Evolutionary conservation across 2,888 invertebrate species (phyloP).

Genomic region (Drosophila meridionalis): DNA sequence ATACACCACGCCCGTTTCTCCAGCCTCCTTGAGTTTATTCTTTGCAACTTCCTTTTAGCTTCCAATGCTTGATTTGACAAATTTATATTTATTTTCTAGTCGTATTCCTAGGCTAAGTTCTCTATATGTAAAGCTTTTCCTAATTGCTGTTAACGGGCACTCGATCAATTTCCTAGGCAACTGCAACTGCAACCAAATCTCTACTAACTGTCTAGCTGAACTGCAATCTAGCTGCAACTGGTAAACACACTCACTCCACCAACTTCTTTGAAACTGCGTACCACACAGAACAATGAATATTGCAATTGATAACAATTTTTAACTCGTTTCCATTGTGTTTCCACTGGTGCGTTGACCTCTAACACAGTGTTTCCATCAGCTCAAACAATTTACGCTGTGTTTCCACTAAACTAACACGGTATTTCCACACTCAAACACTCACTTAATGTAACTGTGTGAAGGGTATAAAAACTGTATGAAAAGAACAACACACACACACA

Average conservation of each 20-base stretch:
- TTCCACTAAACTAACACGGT: conserved; percentile 17
- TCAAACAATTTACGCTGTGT: background rate
- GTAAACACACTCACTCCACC: conserved; percentile 22
- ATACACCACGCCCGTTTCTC: conserved; percentile 16
- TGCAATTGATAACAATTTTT: conserved; percentile 11
- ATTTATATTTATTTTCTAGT: conserved; percentile 19
- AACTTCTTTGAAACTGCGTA: conserved; percentile 2
- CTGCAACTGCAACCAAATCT: conserved; percentile 26
- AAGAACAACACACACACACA: conserved; percentile 41
- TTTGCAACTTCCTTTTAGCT: conserved; percentile 1
- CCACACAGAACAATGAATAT: conserved; percentile 9
- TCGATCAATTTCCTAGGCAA: conserved; percentile 34
- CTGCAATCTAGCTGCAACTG: conserved; percentile 35
- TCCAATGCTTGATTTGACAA: conserved; percentile 43
- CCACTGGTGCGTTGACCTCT: background rate
- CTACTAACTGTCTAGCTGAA: conserved; percentile 35
- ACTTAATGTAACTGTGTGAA: conserved; percentile 55
- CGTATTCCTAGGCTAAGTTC: conserved; percentile 49
- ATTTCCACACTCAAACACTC: conserved; percentile 12
- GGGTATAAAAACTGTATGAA: conserved; percentile 72
- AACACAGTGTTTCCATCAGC: conserved; percentile 14
- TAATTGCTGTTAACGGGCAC: conserved; percentile 40
- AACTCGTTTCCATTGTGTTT: conserved; percentile 16
- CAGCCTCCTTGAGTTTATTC: background rate
- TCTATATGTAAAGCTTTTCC: conserved; percentile 32